A percentile compares a stretch with the other conserved stretches of the same genome.
phyloP scores from a whole-genome alignment of 1,140 invertebrate genomes.

The Penaeus indicus region DNA sequence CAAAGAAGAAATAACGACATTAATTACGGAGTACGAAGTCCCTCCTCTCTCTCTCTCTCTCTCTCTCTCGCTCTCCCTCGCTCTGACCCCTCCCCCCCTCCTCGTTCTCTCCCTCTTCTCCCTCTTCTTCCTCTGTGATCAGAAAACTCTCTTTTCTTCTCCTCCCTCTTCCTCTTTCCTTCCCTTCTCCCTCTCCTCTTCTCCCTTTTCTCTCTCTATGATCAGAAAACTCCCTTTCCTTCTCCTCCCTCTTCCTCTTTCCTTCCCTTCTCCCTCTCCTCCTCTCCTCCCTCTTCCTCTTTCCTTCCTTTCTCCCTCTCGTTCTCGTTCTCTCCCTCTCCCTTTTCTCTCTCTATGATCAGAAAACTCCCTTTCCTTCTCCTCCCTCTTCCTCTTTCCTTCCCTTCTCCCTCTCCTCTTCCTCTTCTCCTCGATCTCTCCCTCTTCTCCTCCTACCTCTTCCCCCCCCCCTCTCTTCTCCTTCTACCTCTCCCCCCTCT shows the following conservation, averaged over 20 bases:
- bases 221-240: neutral
- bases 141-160: neutral
- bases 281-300: neutral
- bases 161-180: neutral
- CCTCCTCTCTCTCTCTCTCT: too few relatives aligned
- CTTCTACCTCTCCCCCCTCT: too few relatives aligned
- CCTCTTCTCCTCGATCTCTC: neutral
- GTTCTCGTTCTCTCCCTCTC: neutral
- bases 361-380: neutral
- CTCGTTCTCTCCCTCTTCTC: neutral
- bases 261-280: neutral
- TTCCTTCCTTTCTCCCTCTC: neutral
- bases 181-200: neutral
- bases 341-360: neutral
- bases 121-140: neutral
- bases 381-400: neutral
- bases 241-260: neutral
- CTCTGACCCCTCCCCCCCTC: neutral
- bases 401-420: neutral
- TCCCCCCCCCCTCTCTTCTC: too few relatives aligned
- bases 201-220: neutral
- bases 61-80: neutral
- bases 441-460: neutral
- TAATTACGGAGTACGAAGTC: too few relatives aligned
- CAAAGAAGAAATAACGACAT: too few relatives aligned